Evolutionary conservation across 2,113 vertebrate genomes (phyloP), one percentile per base, ranked within the genome.

Genomic region (Callopanchax toddi): DNA sequence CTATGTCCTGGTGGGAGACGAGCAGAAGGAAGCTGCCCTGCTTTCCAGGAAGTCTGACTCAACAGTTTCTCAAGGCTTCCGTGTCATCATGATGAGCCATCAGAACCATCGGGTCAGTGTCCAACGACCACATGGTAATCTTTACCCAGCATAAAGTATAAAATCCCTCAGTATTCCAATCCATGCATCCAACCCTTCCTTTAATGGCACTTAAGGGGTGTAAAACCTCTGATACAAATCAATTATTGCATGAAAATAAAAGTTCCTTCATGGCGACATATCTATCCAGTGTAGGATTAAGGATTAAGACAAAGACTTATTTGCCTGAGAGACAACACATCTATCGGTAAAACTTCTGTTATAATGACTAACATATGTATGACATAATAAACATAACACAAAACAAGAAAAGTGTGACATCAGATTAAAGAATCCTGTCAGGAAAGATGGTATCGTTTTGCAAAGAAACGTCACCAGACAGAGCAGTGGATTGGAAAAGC

Each of bases 41-140:
- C 45, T 67, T 56, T 70, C 55, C 67, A 70, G 69, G 66, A 83
- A 82, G 72, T 64, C 79, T 89, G 86, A 87, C 77, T 83, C 73
- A 25, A 68, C 83, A 72, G 11, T 78, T 85, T 86, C 56, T 76
- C 49, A 51, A 75, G 60, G 62, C 64, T 76, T 82, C 64, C 65
- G 57, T 42, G 57, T 55, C 13, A 23, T 55, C 34, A 10, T 39
- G 36, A 54, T 11, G 0, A 70, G 55, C 78, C 61, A 69, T 74
- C 52, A 44, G 11, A 53, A 52, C 52, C 20, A 42, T 51, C 46
- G 26, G 26, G 11, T 34, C 20, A 20, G 17, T 17, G 34, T 45
- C 16, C 25, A 36, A 23, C 68, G 48, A 54, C 23, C 29, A 26
- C 21, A 21, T 9, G 17, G 18, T 4, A 32, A 32, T 36, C 26